Evolutionary conservation across 2,888 invertebrate species (phyloP), one percentile per base, ranked within the genome.

Genomic region (Chouioia cunea): DNA sequence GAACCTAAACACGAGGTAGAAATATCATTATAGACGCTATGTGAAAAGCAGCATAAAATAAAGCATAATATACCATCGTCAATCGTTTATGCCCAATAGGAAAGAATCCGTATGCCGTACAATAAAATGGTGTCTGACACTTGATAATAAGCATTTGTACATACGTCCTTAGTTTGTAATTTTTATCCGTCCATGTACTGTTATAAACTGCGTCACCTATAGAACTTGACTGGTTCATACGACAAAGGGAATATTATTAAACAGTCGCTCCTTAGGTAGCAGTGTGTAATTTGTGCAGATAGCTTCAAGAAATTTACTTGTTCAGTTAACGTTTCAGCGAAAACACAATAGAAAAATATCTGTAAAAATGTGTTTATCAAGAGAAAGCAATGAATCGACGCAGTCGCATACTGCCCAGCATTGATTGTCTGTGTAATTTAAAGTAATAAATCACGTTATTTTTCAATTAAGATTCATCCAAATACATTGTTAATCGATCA

Each of bases 291-390:
- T 20, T 15, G 10, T 4, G 2, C 8, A 12, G 4, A 16, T 20
- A 47, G 16, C 47, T 6, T 27, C 27, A 18, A 50, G 20, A 58
- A 12, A 20, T 16, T 1, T 53, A 64, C 64, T 53, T 54, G 53
- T 16, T 64, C 12, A 6, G 54, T 64, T 4, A 64, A 20, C 4
- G 15, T 53, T 64, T 64, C 64, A 16, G 64, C 53, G 23, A 54
- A 64, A 54, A 16, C 53, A 16, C 64, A 64, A 23, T 64, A 64
- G 27, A 64, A 54, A n/a, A 53, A 2, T 44, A 64, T 54, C n/a
- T 53, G 44, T 6, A 53, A 14, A 64, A 64, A 46, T 54, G 23
- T 15, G 16, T 22, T 23, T 2, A 54, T 0, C 4, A 46, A n/a
- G 0, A 54, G 20, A 23, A 46, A 18, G 6, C 8, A 16, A 22